Evolutionary conservation across 2,888 invertebrate species (phyloP).

Genomic region (Euspilapteryx auroguttella): DNA sequence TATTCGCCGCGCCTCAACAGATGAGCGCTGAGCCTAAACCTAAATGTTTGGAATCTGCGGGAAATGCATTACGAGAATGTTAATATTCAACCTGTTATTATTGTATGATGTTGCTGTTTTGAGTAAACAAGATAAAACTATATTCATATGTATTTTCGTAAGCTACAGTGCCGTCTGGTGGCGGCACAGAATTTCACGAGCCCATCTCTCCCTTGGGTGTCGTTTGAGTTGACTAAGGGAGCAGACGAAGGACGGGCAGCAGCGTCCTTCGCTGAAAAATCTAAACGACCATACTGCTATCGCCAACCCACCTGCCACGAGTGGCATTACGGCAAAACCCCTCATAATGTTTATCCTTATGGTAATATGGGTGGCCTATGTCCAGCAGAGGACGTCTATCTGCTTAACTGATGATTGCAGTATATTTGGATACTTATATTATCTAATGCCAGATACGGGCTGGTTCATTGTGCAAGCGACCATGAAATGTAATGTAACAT

Average conservation of each 20-base stretch:
- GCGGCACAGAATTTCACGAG: not conserved
- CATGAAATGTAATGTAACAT: not conserved
- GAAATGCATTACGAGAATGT: no score
- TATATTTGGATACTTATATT: not conserved
- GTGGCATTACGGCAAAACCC: not conserved
- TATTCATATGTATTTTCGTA: not conserved
- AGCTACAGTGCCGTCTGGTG: not conserved
- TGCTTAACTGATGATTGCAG: no score
- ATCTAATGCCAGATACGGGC: not conserved
- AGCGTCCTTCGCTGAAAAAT: not conserved
- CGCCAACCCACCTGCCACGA: not conserved
- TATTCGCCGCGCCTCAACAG: no score
- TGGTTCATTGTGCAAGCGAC: not conserved
- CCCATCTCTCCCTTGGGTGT: not conserved
- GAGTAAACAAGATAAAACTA: not conserved
- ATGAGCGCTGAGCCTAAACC: no score
- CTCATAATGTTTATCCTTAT: not conserved
- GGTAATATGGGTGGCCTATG: not conserved
- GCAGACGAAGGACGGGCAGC: not conserved
- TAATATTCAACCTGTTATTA: no score
- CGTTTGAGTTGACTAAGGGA: not conserved
- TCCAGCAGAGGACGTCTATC: not conserved
- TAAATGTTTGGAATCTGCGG: no score
- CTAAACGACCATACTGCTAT: not conserved
- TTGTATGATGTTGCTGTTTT: no score